Conservation (phyloP, 2,797 vertebrate species). For the Echiichthys vipera region DNA sequence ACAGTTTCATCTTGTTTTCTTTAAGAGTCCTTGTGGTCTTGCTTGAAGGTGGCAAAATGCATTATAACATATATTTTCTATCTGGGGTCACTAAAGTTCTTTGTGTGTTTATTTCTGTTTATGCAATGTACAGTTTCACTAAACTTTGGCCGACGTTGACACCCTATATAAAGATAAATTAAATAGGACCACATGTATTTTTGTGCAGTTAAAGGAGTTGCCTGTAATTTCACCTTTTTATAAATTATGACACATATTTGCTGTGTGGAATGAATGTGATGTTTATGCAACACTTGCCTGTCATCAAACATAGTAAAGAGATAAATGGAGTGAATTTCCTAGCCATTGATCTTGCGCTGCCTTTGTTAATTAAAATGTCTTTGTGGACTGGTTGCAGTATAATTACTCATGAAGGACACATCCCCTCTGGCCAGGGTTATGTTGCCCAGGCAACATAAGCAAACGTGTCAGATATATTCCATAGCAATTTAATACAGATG, state of each 20-base stretch:
- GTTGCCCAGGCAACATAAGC: conserved; percentile 66
- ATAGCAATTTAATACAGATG: conserved; percentile 52
- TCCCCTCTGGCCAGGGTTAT: conserved; percentile 53
- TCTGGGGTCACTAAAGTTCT: conserved; percentile 7
- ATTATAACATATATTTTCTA: conserved; percentile 22
- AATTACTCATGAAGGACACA: conserved; percentile 70
- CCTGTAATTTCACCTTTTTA: conserved; percentile 1
- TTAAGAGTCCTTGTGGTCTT: not conserved
- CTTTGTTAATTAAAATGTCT: conserved; percentile 71
- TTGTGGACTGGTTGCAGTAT: conserved; percentile 63
- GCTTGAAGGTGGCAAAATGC: conserved; percentile 12
- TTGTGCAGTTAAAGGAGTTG: conserved; percentile 18
- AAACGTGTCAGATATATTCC: conserved; percentile 59
- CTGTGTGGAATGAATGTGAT: conserved; percentile 38
- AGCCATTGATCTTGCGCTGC: conserved; percentile 58
- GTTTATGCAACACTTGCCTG: conserved; percentile 47
- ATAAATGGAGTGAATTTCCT: conserved; percentile 57
- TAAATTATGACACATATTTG: conserved; percentile 39
- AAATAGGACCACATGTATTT: conserved; percentile 32
- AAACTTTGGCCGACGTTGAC: conserved; percentile 7
- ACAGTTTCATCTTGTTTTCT: not conserved
- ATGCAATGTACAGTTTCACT: conserved; percentile 7
- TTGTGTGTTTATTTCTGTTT: conserved; percentile 35
- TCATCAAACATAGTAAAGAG: conserved; percentile 42
- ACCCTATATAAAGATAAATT: conserved; percentile 23